Base-by-base conservation (phyloP, 2,113 vertebrate genomes). In the Periophthalmodon schlosseri region DNA sequence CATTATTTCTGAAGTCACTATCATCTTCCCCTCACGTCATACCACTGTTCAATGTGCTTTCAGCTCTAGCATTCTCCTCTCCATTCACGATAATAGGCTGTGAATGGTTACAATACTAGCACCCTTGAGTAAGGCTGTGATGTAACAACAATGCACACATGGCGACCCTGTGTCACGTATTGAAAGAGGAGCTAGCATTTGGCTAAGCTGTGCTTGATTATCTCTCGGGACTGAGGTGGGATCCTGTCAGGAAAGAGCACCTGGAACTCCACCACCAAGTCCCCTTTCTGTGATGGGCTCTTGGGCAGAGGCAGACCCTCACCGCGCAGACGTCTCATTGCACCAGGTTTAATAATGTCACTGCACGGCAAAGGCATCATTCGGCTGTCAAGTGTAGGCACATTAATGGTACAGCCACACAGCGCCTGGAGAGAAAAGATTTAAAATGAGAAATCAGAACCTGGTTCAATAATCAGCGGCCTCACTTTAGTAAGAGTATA, bases 211-310 rank as follows among this genome's bases (percentile, higher is more conserved):
- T 99, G 97, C 91, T 97, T 98, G 88, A 99, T 96, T 92, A 99
- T 97, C 86, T 97, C 97, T 69, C 96, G 93, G 1, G 96, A 97
- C 91, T 96, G 96, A 1, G 96, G 97, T 33, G 97, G 95, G 92
- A 99, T 97, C 91, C 96, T 95, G 93, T 99, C 97, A 0, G 97
- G 97, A 91, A 99, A 99, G 78, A 94, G 93, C 91, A 99, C 96
- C 94, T 98, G 96, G 93, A 99, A 99, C 88, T 99, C 96, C 10
- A 98, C 97, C 60, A 99, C 94, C 85, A 99, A 88, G 92, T 99
- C 97, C 73, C 97, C 97, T 0, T 96, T 93, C 90, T 98, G 96
- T 69, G 93, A 94, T 36, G 97, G 96, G 80, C 95, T 96, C 86
- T 97, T 97, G 71, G 96, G 95, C 74, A 96, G 92, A 28, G 97